Evolutionary conservation across 2,113 vertebrate genomes (phyloP).

Genomic region (Carassius carassius): DNA sequence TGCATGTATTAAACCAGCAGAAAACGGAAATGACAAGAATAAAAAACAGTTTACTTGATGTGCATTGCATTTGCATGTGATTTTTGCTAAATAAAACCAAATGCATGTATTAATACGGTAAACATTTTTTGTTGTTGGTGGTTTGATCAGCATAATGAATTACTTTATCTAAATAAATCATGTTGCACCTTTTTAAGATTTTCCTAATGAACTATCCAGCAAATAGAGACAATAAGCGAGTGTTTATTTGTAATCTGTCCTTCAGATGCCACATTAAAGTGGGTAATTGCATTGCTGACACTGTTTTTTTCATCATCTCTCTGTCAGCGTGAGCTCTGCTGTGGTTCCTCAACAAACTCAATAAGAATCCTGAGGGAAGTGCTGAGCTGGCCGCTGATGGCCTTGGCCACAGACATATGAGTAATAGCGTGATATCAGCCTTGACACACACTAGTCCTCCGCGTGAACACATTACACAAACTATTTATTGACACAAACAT

Average conservation of each 20-base stretch:
- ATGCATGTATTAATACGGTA: neutral
- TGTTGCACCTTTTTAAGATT: neutral
- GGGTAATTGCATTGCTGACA: neutral
- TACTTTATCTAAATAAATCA: neutral
- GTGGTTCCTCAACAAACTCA: slow-evolving; percentile 33
- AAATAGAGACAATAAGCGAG: neutral
- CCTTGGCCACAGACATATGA: slow-evolving; percentile 27
- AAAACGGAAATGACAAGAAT: slow-evolving; percentile 77
- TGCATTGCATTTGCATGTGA: neutral
- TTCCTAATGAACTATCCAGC: neutral
- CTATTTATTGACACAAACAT: neutral
- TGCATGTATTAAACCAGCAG: slow-evolving; percentile 77
- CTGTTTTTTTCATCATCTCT: neutral
- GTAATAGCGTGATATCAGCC: slow-evolving; percentile 24
- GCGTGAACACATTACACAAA: neutral
- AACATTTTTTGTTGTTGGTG: neutral
- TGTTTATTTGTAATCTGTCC: neutral
- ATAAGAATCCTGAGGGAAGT: slow-evolving; percentile 17
- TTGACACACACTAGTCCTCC: neutral
- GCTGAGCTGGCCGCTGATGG: slow-evolving; percentile 35
- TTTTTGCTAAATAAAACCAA: neutral
- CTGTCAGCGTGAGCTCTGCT: slow-evolving; percentile 23
- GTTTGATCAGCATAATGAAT: neutral
- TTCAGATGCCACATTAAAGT: slow-evolving; percentile 32
- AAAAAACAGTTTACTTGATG: neutral